These are phyloP conservation scores for Ciconia stormi DNA, from an alignment of 2,113 vertebrate genomes.

Conservation along the genomic window DNA sequence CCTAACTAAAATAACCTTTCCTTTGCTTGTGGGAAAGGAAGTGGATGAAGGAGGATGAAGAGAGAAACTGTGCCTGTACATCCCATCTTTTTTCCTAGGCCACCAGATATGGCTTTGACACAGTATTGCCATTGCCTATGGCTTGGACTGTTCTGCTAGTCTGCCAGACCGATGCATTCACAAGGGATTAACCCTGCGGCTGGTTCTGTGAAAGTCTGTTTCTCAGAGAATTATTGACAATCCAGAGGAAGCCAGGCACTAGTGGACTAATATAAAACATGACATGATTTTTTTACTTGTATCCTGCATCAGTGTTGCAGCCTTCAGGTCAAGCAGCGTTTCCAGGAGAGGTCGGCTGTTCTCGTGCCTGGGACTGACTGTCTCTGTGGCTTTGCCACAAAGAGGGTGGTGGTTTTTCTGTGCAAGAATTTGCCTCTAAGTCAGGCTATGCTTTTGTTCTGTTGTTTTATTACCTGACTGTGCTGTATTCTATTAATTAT, in stretches of 20 bases:
- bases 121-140: neutral
- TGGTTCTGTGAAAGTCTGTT: neutral
- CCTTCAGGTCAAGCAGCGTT: neutral
- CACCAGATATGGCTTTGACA: neutral
- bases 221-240: neutral
- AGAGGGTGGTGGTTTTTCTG: neutral
- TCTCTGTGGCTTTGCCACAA: neutral
- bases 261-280: slow-evolving; percentile 15
- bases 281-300: neutral
- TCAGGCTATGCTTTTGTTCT: neutral
- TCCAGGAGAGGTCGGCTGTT: neutral
- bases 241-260: neutral
- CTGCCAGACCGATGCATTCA: neutral
- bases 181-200: neutral
- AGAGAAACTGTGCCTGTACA: neutral
- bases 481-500: neutral
- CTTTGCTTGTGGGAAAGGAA: neutral
- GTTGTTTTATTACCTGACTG: neutral
- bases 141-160: neutral
- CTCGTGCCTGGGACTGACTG: neutral
- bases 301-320: neutral
- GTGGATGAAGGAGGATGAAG: neutral
- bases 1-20: neutral
- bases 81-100: neutral
- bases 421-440: neutral